A percentile compares a stretch with the other conserved stretches of the same genome.
These are phyloP conservation scores for Popillia japonica DNA, from an alignment of 1,140 invertebrate genomes.

Conservation along the genomic window DNA sequence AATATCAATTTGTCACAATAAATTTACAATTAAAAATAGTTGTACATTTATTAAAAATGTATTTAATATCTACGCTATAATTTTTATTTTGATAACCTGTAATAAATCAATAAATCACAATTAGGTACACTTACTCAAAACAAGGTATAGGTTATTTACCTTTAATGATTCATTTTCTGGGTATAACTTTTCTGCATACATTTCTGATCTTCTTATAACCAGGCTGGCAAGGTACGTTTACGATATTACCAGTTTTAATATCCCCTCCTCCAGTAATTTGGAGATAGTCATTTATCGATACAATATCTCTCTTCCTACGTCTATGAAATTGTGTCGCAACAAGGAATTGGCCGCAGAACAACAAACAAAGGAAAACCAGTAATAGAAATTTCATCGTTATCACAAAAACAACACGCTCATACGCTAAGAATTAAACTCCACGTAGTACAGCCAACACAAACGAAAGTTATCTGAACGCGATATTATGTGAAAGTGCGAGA, in stretches of 20 bases:
- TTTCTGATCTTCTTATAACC: slow-evolving; percentile 31
- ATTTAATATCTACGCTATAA: too few species aligned
- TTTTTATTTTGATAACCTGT: too few species aligned
- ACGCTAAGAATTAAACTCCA: neutral
- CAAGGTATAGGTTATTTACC: neutral
- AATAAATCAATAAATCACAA: too few species aligned
- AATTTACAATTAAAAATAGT: too few species aligned
- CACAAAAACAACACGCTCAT: neutral
- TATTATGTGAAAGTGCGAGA: neutral
- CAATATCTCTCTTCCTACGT: neutral
- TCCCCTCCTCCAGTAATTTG: neutral
- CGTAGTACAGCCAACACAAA: neutral
- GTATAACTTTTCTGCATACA: slow-evolving; percentile 15
- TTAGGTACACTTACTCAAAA: too few species aligned
- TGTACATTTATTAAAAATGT: too few species aligned
- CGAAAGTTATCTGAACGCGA: neutral
- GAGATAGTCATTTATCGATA: neutral
- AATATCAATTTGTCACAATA: too few species aligned
- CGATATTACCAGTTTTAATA: slow-evolving; percentile 30
- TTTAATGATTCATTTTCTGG: neutral
- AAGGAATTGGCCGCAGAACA: neutral
- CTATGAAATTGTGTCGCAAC: neutral
- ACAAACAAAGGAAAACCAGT: neutral
- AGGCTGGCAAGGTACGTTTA: neutral
- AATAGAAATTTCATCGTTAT: neutral